Conservation (phyloP, 2,797 vertebrate genomes). For the Tenualosa ilisha region DNA sequence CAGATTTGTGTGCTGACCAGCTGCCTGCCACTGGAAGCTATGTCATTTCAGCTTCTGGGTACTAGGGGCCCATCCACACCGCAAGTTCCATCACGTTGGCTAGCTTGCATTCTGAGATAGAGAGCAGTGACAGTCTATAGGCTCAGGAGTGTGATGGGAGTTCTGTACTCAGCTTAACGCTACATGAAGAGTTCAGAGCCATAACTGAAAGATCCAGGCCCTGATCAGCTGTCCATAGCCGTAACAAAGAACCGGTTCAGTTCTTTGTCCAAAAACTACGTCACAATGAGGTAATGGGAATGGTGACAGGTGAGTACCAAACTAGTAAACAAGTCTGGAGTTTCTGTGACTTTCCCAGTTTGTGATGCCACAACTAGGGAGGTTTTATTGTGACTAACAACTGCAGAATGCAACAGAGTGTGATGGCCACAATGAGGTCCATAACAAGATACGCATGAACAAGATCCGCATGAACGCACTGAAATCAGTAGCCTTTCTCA, state of each 20-base stretch:
- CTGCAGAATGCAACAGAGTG: neutral
- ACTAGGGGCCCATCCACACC: too few relatives aligned
- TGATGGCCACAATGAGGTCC: neutral
- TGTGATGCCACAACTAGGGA: neutral
- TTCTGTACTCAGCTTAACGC: neutral
- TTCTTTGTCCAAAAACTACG: neutral
- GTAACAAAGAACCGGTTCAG: neutral
- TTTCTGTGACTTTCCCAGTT: neutral
- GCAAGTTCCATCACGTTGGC: too few relatives aligned
- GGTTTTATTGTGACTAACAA: neutral
- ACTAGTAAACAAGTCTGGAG: neutral
- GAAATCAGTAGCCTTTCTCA: neutral
- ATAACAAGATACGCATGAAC: neutral
- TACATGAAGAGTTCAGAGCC: too few relatives aligned
- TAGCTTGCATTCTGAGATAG: too few relatives aligned
- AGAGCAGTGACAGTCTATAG: too few relatives aligned
- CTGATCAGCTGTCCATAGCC: neutral
- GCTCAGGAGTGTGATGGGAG: neutral
- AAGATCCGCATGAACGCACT: conserved; percentile 7
- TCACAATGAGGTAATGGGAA: neutral
- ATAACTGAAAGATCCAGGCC: neutral
- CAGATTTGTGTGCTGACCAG: too few relatives aligned
- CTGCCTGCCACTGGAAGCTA: too few relatives aligned
- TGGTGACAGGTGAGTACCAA: neutral
- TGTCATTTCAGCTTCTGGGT: too few relatives aligned